Evolutionary conservation across 1,140 invertebrate genomes (phyloP), one percentile per base, ranked within the genome.

Genomic region (Schlechtendalia chinensis): DNA sequence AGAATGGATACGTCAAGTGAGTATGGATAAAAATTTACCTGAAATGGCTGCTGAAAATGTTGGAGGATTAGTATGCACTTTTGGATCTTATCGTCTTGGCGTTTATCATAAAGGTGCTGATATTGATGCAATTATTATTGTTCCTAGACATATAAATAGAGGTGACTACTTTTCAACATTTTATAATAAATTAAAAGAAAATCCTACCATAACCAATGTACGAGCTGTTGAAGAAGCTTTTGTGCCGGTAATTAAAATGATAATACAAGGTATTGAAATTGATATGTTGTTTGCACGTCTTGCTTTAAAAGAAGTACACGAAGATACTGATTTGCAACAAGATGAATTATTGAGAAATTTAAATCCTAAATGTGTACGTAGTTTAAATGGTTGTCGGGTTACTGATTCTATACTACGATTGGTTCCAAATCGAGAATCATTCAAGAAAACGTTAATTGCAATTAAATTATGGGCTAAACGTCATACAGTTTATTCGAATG

Each of bases 391-490:
- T 71, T 99, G 96, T 85, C 90, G 98, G 80, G 98, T 99, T 0
- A 99, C 98, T 0, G 98, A 99, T 87, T 97, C 99, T 88, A 99
- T 99, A 85, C 86, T 99, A 11, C 90, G 94, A 80, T 88, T 98
- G 58, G 97, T 99, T 83, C 97, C 98, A 47, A 94, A 98, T 85
- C 94, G 94, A 83, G 92, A 98, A 85, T 95, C 93, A 86, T 99
- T 99, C 87, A 90, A 96, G 82, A 88, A 98, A 69, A 94, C 97
- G 8, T 87, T 99, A 58, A 88, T 97, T 83, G 93, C 96, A 22
- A 98, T 99, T 81, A 99, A 99, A 87, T 87, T 99, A 59, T 99
- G 98, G 98, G 98, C 98, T 5, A 99, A 99, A 90, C 92, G 96
- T 97, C 94, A 96, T 87, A 96, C 97, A 56, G 96, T 99, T 81